Base-by-base conservation (phyloP, 2,888 invertebrate genomes). In the Drosophila buzzatii region DNA sequence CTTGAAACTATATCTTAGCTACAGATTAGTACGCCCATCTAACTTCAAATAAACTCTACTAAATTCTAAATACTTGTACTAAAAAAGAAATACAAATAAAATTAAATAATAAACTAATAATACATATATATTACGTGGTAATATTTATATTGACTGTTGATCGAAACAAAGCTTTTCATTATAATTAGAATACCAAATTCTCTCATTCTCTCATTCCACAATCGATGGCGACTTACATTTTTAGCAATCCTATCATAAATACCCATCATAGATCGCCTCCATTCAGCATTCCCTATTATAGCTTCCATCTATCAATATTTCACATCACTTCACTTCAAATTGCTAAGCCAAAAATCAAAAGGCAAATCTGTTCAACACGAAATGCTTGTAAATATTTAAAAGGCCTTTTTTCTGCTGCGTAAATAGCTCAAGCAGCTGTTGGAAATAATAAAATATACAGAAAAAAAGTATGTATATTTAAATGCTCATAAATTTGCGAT, bases 401-500 rank as follows among this genome's bases (percentile, higher is more conserved):
- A 77, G 70, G 60, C 56, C 63, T 69, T 66, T 70, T 83, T 58
- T 49, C 44, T 44, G 49, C 42, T 47, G 31, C 69, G 63, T 66
- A 82, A 87, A 85, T 85, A 75, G 65, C 58, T 45, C 20, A 59
- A 87, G 73, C 85, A 85, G 77, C 77, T 89, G 85, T 82, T 89
- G 75, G 82, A 89, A 85, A 85, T 85, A 85, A 85, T 85, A 85
- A 55, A 55, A 55, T 23, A 3, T 10, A 10, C 9, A 33, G 10
- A 20, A 23, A 10, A 42, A 82, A 82, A 58, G 57, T 63, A 66
- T 70, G 67, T 79, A 73, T 74, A 85, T 85, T 85, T 85, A 89
- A 87, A 89, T 87, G 85, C 68, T 65, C 88, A 85, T 85, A 89
- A 89, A 85, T 85, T 87, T 89, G 73, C 73, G 59, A 77, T 87